A percentile compares a stretch with the other conserved stretches of the same genome.
Conservation (phyloP, 1,140 invertebrate genomes). For the Ephestia elutella region DNA sequence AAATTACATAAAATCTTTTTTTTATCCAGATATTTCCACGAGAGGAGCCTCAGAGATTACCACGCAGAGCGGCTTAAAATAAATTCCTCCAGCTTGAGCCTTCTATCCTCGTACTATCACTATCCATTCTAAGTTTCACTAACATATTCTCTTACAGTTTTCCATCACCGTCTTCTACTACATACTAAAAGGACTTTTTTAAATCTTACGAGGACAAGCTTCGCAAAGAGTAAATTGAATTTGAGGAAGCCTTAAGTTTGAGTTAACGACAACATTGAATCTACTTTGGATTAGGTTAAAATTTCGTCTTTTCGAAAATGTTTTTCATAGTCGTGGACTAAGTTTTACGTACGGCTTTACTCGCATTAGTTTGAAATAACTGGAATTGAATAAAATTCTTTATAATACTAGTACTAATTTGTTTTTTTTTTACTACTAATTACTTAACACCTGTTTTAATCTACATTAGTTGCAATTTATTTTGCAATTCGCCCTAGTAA, state of each 20-base stretch:
- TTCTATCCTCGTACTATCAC: neutral
- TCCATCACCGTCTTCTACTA: neutral
- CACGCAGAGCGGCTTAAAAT: neutral
- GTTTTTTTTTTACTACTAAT: neutral
- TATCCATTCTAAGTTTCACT: neutral
- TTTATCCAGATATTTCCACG: no score
- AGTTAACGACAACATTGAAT: constrained; percentile 4
- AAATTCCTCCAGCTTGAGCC: neutral
- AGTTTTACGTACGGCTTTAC: neutral
- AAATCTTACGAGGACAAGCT: neutral
- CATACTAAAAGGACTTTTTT: neutral
- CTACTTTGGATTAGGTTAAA: constrained; percentile 16
- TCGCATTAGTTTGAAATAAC: neutral
- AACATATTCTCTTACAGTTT: neutral
- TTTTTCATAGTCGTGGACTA: neutral
- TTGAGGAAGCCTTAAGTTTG: constrained; percentile 23
- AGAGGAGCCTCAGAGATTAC: no score
- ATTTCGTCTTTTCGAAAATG: no score
- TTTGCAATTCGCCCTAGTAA: neutral
- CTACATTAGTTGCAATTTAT: neutral
- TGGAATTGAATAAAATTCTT: neutral
- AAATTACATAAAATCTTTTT: no score
- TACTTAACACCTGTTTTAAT: neutral
- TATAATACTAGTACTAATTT: no score
- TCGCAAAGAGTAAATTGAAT: constrained; percentile 29